Evolutionary conservation across 2,888 invertebrate genomes (phyloP).

Genomic region (Oscheius myriophilus): DNA sequence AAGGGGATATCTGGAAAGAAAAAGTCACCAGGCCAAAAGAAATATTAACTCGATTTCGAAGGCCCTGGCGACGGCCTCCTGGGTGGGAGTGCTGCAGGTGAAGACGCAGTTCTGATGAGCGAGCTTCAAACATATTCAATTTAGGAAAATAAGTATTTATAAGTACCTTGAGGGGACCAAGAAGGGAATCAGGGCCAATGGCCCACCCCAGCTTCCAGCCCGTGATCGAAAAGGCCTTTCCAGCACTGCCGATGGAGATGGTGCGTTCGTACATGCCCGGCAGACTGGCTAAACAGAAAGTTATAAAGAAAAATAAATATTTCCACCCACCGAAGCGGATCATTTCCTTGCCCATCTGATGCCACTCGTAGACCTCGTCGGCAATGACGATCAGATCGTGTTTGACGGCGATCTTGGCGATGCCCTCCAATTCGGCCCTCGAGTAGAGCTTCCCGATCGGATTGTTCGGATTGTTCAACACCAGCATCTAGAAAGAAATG

Average conservation of each 20-base stretch:
- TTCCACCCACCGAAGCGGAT: constrained; percentile 83
- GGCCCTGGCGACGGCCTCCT: constrained; percentile 87
- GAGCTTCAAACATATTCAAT: constrained; percentile 7
- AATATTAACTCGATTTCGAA: constrained; percentile 83
- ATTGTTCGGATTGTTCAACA: constrained; percentile 97
- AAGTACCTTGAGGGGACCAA: constrained; percentile 80
- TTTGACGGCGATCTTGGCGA: constrained; percentile 89
- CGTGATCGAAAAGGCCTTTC: constrained; percentile 96
- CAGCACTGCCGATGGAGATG: constrained; percentile 94
- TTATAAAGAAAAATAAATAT: neutral
- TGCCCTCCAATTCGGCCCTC: constrained; percentile 74
- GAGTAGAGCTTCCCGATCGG: constrained; percentile 85
- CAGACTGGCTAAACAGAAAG: constrained; percentile 79
- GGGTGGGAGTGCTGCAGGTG: constrained; percentile 77
- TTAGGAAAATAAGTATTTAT: neutral
- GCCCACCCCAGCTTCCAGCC: constrained; percentile 97
- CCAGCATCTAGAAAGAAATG: constrained; percentile 77
- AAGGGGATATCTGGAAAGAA: constrained; percentile 35
- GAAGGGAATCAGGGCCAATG: constrained; percentile 85
- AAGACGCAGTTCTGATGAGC: constrained; percentile 91
- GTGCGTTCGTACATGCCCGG: constrained; percentile 98
- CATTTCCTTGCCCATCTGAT: constrained; percentile 85
- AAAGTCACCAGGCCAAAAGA: neutral
- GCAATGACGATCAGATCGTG: constrained; percentile 90
- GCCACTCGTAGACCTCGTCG: constrained; percentile 98